Evolutionary conservation across 2,113 vertebrate genomes (phyloP).

Genomic region (Sitta europaea): DNA sequence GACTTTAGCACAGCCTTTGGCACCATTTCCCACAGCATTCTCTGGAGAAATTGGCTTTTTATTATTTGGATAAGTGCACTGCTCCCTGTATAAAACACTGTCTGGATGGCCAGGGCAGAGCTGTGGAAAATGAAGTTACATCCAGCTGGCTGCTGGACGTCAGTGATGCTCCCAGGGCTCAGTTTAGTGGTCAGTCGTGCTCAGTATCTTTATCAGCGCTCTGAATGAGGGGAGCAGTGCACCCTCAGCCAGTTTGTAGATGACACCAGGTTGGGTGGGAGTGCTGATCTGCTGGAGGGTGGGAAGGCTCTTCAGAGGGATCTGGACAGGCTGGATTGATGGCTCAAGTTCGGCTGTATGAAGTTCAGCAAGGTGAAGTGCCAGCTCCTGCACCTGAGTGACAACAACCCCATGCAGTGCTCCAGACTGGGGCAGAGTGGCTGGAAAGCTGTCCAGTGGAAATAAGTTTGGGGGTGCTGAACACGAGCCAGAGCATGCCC

Average conservation of each 20-base stretch:
- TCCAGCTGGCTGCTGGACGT: neutral
- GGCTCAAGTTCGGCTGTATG: rapidly evolving
- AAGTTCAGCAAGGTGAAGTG: neutral
- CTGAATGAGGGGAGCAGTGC: rapidly evolving
- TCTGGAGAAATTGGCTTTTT: neutral
- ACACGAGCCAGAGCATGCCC: neutral
- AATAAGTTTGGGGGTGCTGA: neutral
- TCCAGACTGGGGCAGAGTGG: neutral
- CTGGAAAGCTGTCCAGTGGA: neutral
- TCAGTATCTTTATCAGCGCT: rapidly evolving
- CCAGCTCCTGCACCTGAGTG: neutral
- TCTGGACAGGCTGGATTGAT: neutral
- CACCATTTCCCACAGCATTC: neutral
- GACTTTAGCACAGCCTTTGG: neutral
- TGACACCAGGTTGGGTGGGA: neutral
- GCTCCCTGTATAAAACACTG: neutral
- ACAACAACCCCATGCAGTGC: rapidly evolving
- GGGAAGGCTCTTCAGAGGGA: neutral
- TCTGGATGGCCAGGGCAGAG: neutral
- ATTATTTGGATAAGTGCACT: neutral
- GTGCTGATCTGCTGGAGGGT: neutral
- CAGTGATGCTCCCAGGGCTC: neutral
- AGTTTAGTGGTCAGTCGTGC: neutral
- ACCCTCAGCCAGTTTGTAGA: neutral
- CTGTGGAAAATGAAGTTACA: neutral